A percentile compares a stretch with the other conserved stretches of the same genome.
These are phyloP conservation scores for Heliangelus exortis DNA, from an alignment of 2,797 vertebrate species.

Conservation along the genomic window DNA sequence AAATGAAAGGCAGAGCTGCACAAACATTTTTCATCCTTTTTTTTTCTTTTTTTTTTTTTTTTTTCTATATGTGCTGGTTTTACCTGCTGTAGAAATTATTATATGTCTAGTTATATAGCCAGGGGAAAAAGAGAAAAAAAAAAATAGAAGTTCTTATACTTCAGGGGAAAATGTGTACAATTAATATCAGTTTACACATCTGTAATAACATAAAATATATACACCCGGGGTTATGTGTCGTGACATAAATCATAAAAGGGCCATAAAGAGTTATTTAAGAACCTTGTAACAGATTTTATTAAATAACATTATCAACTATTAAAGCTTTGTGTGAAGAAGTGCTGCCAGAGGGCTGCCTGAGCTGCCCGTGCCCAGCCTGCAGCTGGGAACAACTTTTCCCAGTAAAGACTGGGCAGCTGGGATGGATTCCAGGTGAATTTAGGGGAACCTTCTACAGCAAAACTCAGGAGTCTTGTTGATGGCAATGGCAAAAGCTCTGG, in stretches of 20 bases:
- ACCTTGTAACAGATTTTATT: slow-evolving; percentile 38
- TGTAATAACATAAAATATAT: slow-evolving; percentile 51
- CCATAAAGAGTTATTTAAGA: slow-evolving; percentile 58
- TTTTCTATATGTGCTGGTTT: slow-evolving; percentile 36
- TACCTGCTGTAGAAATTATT: slow-evolving; percentile 61
- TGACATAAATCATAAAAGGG: slow-evolving; percentile 45
- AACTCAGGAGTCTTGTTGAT: fast-evolving
- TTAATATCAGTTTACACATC: slow-evolving; percentile 66
- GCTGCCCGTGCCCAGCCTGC: background rate
- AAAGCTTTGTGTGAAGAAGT: slow-evolving; percentile 23
- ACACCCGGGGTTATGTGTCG: slow-evolving; percentile 8
- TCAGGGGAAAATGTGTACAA: slow-evolving; percentile 48
- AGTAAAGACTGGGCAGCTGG: background rate
- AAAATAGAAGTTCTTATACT: slow-evolving; percentile 19
- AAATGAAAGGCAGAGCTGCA: slow-evolving; percentile 67
- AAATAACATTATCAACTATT: slow-evolving; percentile 42
- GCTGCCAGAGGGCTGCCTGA: background rate
- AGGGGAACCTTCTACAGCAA: background rate
- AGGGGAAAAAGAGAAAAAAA: slow-evolving; percentile 31
- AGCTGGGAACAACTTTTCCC: background rate
- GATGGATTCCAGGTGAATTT: background rate
- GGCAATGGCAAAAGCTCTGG: fast-evolving
- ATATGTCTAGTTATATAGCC: slow-evolving; percentile 46
- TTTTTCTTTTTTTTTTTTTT: background rate
- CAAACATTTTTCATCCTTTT: slow-evolving; percentile 61